Evolutionary conservation across 2,888 invertebrate genomes (phyloP), one percentile per base, ranked within the genome.

Genomic region (Xylota sylvarum): DNA sequence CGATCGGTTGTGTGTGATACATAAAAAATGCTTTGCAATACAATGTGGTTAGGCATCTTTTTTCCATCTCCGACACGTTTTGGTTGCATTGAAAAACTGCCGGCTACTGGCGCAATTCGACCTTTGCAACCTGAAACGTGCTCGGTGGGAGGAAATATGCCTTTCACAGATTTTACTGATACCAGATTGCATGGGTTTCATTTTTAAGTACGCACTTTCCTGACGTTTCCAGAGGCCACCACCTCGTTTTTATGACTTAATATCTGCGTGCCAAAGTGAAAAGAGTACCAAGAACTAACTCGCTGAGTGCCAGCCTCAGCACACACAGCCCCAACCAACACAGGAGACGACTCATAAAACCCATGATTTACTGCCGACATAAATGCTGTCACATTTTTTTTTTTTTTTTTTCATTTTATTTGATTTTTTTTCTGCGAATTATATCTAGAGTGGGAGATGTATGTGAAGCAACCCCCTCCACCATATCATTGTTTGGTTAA

Each of bases 221-320:
- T 23, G 48, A n/a, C 69, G 48, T 64, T 65, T 23, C 23, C 65
- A 6, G 19, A 64, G 72, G 60, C 77, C 60, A 56, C 77, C 56
- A 56, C 60, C 62, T 52, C 79, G 19, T n/a, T 78, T 81, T 86
- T 86, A 86, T 86, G 77, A 78, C 86, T 86, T 86, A 86, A 86
- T 86, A 78, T 86, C 82, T 86, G 86, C 82, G 78, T 82, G 86
- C 82, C 62, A 72, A 81, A 58, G 64, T 9, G 56, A 50, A 77
- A 64, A 69, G 65, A 81, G 76, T 67, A 67, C 67, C 67, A 23
- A 40, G 77, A 86, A 72, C 55, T 69, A 56, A 77, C 76, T 69
- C 23, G 23, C 67, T 27, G 62, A 67, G 58, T 86, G 82, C 73
- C 82, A 82, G 74, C n/a, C n/a, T n/a, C n/a, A n/a, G n/a, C n/a